Percentiles rank a stretch among this genome's conserved stretches.
These are phyloP conservation scores for Coecobrya sp. DNA, from an alignment of 2,888 invertebrate genomes.

Conservation along the genomic window DNA sequence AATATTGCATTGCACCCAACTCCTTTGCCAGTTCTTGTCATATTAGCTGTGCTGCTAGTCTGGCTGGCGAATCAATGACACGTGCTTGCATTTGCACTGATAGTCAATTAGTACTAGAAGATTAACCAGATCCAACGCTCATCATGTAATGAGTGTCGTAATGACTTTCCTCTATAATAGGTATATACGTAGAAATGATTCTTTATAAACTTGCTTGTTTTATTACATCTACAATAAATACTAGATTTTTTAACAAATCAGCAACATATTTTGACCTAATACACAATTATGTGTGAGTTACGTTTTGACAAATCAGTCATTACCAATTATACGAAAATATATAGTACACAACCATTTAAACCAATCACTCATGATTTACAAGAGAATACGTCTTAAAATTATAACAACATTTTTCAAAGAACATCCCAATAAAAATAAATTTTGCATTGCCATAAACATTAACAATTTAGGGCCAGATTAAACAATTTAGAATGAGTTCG, in stretches of 20 bases:
- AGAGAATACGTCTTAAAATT: neutral
- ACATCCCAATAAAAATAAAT: neutral
- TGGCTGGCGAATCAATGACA: too few relatives aligned
- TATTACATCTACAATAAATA: slow-evolving; percentile 11
- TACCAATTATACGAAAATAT: neutral
- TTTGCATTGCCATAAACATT: neutral
- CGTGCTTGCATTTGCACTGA: too few relatives aligned
- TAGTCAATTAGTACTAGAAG: too few relatives aligned
- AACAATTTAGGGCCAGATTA: neutral
- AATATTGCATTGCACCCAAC: too few relatives aligned
- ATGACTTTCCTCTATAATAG: too few relatives aligned
- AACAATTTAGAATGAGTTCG: neutral
- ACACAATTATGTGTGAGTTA: neutral
- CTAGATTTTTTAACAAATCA: neutral
- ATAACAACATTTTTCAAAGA: neutral
- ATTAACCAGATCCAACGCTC: too few relatives aligned
- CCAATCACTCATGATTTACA: neutral
- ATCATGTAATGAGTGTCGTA: too few relatives aligned
- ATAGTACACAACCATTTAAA: neutral
- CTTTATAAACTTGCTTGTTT: slow-evolving; percentile 17
- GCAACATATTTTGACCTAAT: neutral
- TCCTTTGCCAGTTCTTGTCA: too few relatives aligned
- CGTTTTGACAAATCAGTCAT: neutral
- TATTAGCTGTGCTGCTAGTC: too few relatives aligned
- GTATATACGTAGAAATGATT: neutral